Evolutionary conservation across 2,113 vertebrate species (phyloP), one percentile per base, ranked within the genome.

Genomic region (Cephalopterus ornatus): DNA sequence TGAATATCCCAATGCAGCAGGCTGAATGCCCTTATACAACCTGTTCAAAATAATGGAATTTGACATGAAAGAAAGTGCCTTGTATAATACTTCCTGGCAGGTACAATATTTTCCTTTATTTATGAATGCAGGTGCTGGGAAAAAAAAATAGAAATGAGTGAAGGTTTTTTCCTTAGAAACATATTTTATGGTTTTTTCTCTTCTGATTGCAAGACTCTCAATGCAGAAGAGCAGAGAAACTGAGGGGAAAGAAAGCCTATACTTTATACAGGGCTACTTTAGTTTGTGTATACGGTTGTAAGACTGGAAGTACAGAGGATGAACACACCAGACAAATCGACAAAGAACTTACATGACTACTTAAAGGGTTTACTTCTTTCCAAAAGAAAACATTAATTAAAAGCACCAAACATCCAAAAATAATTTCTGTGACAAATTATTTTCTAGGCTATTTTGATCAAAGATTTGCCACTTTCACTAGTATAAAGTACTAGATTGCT

Each of bases 41-140:
- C 74, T 79, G 94, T 62, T 95, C 77, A 91, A 86, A 97, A 93
- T 95, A 97, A 96, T 96, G 80, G 63, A 92, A 95, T 90, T 16
- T 96, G 96, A 97, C 96, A 92, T 65, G 85, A 96, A 95, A 95
- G 92, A 91, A 93, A 95, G 94, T 81, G 84, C 72, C 70, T 94
- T 73, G 84, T 95, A 63, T 96, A 95, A 97, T 92, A 74, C 59
- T 88, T 94, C 77, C 92, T 96, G 95, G 84, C 95, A 96, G 94
- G 42, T 96, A 97, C 84, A 92, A 66, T 93, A 78, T 92, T 95
- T 89, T 93, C 82, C 87, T 94, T 95, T 94, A 95, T 92, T 95
- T 92, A 93, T 92, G 89, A 94, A 96, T 10, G 28, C 56, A 86
- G 83, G 70, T 95, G 50, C 85, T 82, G 70, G 85, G 23, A 56